Evolutionary conservation across 2,888 invertebrate species (phyloP), one percentile per base, ranked within the genome.

Genomic region (Augochlorella aurata): DNA sequence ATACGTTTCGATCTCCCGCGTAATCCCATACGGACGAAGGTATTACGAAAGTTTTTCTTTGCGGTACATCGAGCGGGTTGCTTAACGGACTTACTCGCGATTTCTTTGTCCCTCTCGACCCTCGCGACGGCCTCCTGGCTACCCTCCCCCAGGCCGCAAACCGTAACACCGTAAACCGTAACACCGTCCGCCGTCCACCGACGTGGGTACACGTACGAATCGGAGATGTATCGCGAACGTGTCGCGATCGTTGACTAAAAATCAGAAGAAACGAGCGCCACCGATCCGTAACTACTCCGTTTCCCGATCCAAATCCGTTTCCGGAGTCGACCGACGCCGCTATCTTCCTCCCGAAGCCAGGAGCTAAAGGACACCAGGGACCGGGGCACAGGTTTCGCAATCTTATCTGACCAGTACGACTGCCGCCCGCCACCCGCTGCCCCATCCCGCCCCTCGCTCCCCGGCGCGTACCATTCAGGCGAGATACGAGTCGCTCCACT

Each of bases 1-100:
- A 90, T 92, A 92, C 90, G 90, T 92, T 93, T 90, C 92, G 92
- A 93, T 93, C 90, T 90, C 87, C 87, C 81, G 85, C 87, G 92
- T 92, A 93, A 92, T 92, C 93, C 92, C 85, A 88, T 86, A 90
- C 90, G 88, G 91, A 86, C 89, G 89, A 88, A 87, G 91, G 92
- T 93, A 93, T 93, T 93, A 93, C 92, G 92, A 93, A 93, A 93
- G 92, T 93, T 93, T 92, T 87, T 89, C 89, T 85, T 82, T 74
- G 87, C 84, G 74, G 89, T 92, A 90, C 89, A 90, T 91, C 91
- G 91, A 89, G 87, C 81, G 79, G 87, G 86, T 89, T 87, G 82
- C 88, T 86, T 83, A 85, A 85, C 87, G 75, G 87, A 87, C 90
- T 90, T 89, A 86, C 81, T 72, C 74, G 61, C 71, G 58, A 66